Conservation (phyloP, 64 coral and sea anemone species). For the Montipora capricornis region DNA sequence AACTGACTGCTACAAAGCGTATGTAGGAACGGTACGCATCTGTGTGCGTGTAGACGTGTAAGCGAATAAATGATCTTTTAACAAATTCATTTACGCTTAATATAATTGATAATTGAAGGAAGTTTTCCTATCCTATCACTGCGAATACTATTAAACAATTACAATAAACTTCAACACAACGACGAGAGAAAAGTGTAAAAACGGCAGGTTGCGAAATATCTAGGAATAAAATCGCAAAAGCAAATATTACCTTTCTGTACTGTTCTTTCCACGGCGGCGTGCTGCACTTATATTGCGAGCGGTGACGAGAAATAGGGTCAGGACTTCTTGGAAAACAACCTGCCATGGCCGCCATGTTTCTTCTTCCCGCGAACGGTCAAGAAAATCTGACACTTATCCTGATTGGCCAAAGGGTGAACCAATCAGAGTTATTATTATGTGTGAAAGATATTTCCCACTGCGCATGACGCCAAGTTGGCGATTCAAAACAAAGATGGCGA, state of each 20-base stretch:
- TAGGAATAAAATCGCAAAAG: background rate
- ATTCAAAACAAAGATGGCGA: slow-evolving; percentile 91
- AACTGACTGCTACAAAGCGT: too few species aligned
- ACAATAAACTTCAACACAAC: too few species aligned
- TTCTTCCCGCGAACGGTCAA: slow-evolving; percentile 79
- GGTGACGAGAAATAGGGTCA: slow-evolving; percentile 74
- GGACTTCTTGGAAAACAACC: slow-evolving; percentile 66
- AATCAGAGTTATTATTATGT: slow-evolving; percentile 54
- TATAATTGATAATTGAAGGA: too few species aligned
- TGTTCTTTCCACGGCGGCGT: slow-evolving; percentile 99
- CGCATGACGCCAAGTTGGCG: slow-evolving; percentile 71
- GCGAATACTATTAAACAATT: too few species aligned
- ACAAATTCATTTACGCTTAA: too few species aligned
- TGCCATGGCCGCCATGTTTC: slow-evolving; percentile 70
- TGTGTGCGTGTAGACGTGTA: too few species aligned
- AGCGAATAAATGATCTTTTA: too few species aligned
- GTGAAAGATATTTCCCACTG: background rate
- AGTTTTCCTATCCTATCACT: too few species aligned
- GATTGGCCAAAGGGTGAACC: slow-evolving; percentile 51
- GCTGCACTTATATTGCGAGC: slow-evolving; percentile 84
- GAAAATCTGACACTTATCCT: background rate
- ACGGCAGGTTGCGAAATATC: background rate
- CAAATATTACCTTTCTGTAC: slow-evolving; percentile 86
- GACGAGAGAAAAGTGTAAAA: background rate
- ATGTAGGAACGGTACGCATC: too few species aligned